These are phyloP conservation scores for Neosilurus hyrtlii DNA, from an alignment of 2,797 vertebrate species.

Conservation along the genomic window DNA sequence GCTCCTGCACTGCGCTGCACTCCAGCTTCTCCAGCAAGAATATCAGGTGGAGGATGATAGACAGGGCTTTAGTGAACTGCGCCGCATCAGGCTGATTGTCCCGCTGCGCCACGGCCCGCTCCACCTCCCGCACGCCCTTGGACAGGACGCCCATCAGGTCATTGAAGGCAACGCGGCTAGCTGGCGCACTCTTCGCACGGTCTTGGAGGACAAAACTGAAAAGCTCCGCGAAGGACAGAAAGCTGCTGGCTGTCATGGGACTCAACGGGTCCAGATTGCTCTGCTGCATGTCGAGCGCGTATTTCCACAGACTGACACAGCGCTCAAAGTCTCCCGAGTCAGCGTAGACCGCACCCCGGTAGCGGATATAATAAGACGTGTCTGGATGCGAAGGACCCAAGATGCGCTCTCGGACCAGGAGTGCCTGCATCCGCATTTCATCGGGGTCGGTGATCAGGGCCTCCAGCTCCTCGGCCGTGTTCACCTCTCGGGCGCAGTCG, in stretches of 20 bases:
- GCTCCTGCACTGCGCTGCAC: slow-evolving; percentile 84
- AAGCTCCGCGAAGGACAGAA: slow-evolving; percentile 93
- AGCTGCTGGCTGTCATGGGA: slow-evolving; percentile 95
- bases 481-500: slow-evolving; percentile 85
- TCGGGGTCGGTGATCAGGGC: slow-evolving; percentile 91
- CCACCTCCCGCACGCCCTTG: slow-evolving; percentile 90
- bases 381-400: slow-evolving; percentile 92
- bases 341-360: slow-evolving; percentile 90
- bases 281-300: slow-evolving; percentile 95
- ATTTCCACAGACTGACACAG: slow-evolving; percentile 94
- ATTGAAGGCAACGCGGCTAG: slow-evolving; percentile 83
- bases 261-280: slow-evolving; percentile 92
- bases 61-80: slow-evolving; percentile 90
- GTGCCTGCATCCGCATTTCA: slow-evolving; percentile 94
- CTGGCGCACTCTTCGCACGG: slow-evolving; percentile 85
- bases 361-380: slow-evolving; percentile 96
- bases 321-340: slow-evolving; percentile 94
- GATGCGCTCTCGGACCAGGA: slow-evolving; percentile 90
- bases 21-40: slow-evolving; percentile 91
- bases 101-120: slow-evolving; percentile 83
- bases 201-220: slow-evolving; percentile 96
- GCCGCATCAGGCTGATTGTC: slow-evolving; percentile 82
- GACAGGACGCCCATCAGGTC: slow-evolving; percentile 91
- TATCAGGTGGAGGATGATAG: slow-evolving; percentile 91
- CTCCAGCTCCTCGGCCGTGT: slow-evolving; percentile 84